Conservation (phyloP, 2,113 vertebrate genomes). For the Thomomys bottae region DNA sequence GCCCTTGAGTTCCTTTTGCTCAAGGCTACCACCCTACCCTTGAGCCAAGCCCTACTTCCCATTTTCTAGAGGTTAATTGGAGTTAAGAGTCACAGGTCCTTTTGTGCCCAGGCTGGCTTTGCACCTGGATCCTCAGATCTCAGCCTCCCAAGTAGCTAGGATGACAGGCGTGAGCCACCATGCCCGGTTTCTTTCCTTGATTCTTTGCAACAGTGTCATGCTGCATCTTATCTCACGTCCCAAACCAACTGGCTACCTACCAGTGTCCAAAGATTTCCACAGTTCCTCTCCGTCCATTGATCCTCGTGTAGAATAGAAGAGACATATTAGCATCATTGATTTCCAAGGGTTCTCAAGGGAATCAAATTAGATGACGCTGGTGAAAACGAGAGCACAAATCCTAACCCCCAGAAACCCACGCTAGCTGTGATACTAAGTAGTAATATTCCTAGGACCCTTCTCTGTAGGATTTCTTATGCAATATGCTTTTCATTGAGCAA, state of each 20-base stretch:
- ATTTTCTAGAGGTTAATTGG: too few species aligned
- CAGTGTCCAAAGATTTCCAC: not conserved
- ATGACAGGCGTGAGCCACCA: too few species aligned
- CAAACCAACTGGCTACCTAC: not conserved
- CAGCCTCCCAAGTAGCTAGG: too few species aligned
- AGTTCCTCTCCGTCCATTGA: not conserved
- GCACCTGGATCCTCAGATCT: too few species aligned
- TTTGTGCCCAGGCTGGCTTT: too few species aligned
- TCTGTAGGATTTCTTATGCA: not conserved
- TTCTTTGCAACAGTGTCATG: not conserved
- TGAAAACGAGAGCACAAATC: not conserved
- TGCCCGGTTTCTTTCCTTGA: not conserved
- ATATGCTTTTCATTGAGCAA: not conserved
- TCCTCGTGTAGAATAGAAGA: not conserved
- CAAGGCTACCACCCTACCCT: too few species aligned
- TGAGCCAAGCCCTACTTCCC: too few species aligned
- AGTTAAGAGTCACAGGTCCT: too few species aligned
- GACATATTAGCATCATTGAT: not conserved
- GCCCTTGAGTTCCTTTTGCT: too few species aligned
- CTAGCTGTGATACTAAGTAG: not conserved
- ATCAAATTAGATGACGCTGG: not conserved
- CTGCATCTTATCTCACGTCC: not conserved
- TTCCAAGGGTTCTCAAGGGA: not conserved
- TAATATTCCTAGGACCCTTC: not conserved
- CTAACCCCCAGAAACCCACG: too few species aligned